Evolutionary conservation across 2,113 vertebrate species (phyloP).

Genomic region (Mirza zaza): DNA sequence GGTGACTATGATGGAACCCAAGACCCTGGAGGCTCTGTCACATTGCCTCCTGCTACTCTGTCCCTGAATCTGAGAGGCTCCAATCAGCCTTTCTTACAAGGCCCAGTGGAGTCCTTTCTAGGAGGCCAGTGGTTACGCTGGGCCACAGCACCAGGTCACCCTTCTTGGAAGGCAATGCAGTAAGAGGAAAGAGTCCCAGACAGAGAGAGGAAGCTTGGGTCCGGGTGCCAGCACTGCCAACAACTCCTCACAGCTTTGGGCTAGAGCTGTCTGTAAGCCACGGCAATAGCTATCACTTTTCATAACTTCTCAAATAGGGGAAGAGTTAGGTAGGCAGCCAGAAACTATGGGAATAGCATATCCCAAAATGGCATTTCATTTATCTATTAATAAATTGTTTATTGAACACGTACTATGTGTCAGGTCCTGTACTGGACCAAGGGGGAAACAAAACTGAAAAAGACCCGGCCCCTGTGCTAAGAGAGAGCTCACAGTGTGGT

Average conservation of each 20-base stretch:
- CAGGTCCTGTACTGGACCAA: not conserved
- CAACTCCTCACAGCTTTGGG: not conserved
- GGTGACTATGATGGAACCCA: too few species aligned
- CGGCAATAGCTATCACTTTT: not conserved
- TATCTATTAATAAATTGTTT: not conserved
- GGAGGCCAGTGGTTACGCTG: not conserved
- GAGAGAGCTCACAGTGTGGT: not conserved
- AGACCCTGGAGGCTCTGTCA: rapidly evolving
- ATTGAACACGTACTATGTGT: not conserved
- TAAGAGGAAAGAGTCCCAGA: not conserved
- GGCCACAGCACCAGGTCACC: not conserved
- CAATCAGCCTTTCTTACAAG: not conserved
- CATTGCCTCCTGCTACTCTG: not conserved
- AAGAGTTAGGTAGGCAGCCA: not conserved
- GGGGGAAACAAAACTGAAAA: not conserved
- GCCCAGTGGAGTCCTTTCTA: not conserved
- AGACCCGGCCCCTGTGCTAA: rapidly evolving
- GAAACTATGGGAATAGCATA: not conserved
- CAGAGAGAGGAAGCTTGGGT: not conserved
- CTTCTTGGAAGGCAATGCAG: not conserved
- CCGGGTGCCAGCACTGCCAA: not conserved
- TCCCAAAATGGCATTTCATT: not conserved
- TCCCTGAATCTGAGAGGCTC: rapidly evolving
- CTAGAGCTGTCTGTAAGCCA: not conserved
- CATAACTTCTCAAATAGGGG: not conserved